A percentile compares a stretch with the other conserved stretches of the same genome.
These are phyloP conservation scores for Sminthurinus signatus DNA, from an alignment of 1,140 invertebrate species.

Conservation along the genomic window DNA sequence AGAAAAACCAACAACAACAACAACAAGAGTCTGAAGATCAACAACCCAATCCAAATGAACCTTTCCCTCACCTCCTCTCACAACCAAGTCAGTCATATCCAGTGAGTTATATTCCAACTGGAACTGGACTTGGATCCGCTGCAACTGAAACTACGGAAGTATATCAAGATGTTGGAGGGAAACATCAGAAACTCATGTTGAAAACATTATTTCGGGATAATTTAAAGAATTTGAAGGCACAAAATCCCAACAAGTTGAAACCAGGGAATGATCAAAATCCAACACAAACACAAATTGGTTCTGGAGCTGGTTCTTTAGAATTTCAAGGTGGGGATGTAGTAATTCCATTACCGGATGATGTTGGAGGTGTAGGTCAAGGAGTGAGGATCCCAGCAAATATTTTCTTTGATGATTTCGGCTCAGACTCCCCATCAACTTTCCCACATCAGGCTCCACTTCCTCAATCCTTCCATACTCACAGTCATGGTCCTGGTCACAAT, in stretches of 20 bases:
- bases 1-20: neutral
- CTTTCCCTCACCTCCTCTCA: neutral
- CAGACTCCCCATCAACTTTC: neutral
- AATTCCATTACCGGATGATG: slow-evolving; percentile 4
- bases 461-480: neutral
- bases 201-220: slow-evolving; percentile 9
- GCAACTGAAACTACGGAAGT: neutral
- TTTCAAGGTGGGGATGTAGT: neutral
- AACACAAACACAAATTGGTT: neutral
- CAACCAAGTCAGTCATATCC: slow-evolving; percentile 1
- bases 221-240: neutral
- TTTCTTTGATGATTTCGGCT: slow-evolving; percentile 12
- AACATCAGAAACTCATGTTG: slow-evolving; percentile 2
- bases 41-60: neutral
- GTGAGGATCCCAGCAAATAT: neutral
- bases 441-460: neutral
- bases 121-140: neutral
- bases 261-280: neutral
- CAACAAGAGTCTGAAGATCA: neutral
- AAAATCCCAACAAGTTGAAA: neutral
- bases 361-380: neutral
- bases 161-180: neutral
- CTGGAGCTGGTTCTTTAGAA: neutral
- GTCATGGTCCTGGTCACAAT: too few relatives aligned
- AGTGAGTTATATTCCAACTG: neutral